Evolutionary conservation across 1,140 invertebrate species (phyloP).

Genomic region (Microplitis demolitor): DNA sequence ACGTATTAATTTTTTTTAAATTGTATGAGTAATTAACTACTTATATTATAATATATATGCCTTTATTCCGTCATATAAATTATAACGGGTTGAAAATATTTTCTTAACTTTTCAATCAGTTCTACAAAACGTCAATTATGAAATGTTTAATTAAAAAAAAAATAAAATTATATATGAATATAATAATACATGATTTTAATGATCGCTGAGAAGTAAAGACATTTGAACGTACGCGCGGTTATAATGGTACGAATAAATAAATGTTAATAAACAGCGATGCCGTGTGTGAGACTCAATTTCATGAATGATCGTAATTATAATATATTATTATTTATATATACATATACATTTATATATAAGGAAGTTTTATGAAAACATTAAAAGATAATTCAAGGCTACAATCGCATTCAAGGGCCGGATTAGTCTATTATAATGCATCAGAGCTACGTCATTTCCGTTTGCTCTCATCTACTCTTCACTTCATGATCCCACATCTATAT

Average conservation of each 20-base stretch:
- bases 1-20: too few species aligned
- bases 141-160: too few species aligned
- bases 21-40: too few species aligned
- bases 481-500: neutral
- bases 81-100: too few species aligned
- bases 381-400: conserved; percentile 32
- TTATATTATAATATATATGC: too few species aligned
- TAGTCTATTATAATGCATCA: conserved; percentile 27
- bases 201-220: neutral
- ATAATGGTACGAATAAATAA: neutral
- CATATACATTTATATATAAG: neutral
- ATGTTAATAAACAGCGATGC: conserved; percentile 24
- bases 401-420: conserved; percentile 29
- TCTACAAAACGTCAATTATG: too few species aligned
- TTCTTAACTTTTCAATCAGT: too few species aligned
- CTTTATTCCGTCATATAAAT: too few species aligned
- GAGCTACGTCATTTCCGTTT: conserved; percentile 50
- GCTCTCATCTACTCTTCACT: conserved; percentile 2
- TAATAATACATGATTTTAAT: too few species aligned
- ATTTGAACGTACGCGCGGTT: conserved; percentile 19
- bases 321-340: conserved; percentile 23
- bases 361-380: conserved; percentile 35
- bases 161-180: too few species aligned
- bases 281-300: neutral
- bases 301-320: conserved; percentile 31